Evolutionary conservation across 2,888 invertebrate genomes (phyloP).

Genomic region (Morinoia aosen): DNA sequence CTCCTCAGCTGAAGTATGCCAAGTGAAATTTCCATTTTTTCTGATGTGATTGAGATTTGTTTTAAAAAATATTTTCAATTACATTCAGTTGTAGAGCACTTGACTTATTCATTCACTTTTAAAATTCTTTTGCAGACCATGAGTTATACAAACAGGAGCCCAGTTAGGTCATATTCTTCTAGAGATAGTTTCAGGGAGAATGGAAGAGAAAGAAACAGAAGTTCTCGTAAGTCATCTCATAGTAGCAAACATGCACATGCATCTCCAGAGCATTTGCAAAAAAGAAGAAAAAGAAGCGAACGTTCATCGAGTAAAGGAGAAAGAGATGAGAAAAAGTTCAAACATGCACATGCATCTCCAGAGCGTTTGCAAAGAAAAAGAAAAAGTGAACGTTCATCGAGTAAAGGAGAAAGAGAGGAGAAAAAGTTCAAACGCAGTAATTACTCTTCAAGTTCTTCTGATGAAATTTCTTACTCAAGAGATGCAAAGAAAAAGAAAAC

Average conservation of each 20-base stretch:
- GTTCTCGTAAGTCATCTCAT: not conserved
- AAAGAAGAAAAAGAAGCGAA: not conserved
- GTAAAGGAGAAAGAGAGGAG: not conserved
- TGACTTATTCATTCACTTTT: no score
- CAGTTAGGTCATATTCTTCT: not conserved
- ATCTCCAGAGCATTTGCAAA: not conserved
- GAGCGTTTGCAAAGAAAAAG: not conserved
- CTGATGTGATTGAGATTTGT: no score
- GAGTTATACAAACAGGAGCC: not conserved
- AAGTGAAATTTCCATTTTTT: no score
- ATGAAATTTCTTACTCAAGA: not conserved
- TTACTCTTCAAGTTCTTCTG: not conserved
- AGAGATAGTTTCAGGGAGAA: not conserved
- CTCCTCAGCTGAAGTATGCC: no score
- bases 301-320: not conserved
- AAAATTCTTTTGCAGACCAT: not conserved
- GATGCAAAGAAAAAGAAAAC: not conserved
- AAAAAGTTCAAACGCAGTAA: not conserved
- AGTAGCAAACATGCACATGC: not conserved
- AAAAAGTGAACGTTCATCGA: not conserved
- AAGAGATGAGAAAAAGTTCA: not conserved
- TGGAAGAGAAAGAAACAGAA: not conserved
- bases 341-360: not conserved
- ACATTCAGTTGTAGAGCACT: no score
- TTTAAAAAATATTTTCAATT: no score